phyloP scores from a whole-genome alignment of 2,797 vertebrate species.

The Xiphophorus birchmanni region DNA sequence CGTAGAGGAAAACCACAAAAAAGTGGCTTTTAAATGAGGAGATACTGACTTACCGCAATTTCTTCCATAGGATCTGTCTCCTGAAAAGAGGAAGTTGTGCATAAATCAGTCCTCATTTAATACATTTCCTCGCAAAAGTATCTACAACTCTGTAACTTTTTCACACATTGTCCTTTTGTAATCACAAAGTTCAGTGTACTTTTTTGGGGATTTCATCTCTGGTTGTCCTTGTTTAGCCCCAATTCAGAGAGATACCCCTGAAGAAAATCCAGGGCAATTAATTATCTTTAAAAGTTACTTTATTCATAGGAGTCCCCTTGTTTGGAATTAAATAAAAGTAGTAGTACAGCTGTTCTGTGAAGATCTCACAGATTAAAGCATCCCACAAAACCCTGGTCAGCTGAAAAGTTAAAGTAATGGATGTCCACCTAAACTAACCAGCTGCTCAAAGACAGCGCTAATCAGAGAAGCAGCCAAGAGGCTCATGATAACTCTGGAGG shows the following conservation, averaged over 20 bases:
- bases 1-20: constrained; percentile 2
- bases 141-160: not conserved
- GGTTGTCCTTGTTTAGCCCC: not conserved
- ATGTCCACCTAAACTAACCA: not conserved
- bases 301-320: not conserved
- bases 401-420: not conserved
- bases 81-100: constrained; percentile 54
- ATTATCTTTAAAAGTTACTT: not conserved
- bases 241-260: not conserved
- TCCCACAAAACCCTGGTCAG: not conserved
- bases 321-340: not conserved
- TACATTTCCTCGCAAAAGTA: not conserved
- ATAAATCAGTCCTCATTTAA: constrained; percentile 10
- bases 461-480: not conserved
- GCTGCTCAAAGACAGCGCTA: not conserved
- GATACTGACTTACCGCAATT: constrained; percentile 78
- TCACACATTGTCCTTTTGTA: not conserved
- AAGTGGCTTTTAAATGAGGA: not conserved
- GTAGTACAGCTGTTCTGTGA: not conserved
- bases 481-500: not conserved
- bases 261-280: not conserved
- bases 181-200: not conserved
- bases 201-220: not conserved
- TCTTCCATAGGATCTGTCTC: constrained; percentile 82
- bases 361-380: not conserved